phyloP scores from a whole-genome alignment of 2,888 invertebrate genomes.

The Cantharis rustica region DNA sequence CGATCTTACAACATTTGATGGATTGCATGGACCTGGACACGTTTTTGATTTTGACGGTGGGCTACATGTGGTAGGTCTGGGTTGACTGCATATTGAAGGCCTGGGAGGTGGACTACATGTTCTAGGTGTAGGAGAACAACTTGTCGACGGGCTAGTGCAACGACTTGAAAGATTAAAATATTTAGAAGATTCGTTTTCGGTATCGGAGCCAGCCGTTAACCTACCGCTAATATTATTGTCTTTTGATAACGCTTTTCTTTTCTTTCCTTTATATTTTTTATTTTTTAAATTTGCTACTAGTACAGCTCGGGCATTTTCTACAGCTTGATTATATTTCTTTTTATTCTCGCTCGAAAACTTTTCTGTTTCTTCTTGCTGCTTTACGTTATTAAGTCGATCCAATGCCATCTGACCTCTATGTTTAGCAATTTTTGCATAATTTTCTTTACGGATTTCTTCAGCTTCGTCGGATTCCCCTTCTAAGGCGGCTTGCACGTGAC shows the following conservation, averaged over 20 bases:
- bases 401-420: conserved; percentile 55
- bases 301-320: conserved; percentile 57
- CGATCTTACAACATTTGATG: not conserved
- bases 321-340: conserved; percentile 51
- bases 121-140: not conserved
- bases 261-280: conserved; percentile 34
- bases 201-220: conserved; percentile 3
- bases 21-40: not conserved
- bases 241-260: conserved; percentile 27
- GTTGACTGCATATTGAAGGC: not conserved
- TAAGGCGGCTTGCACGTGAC: conserved; percentile 55
- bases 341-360: conserved; percentile 43
- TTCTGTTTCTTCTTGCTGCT: conserved; percentile 38
- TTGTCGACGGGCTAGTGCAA: conserved; percentile 9
- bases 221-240: conserved; percentile 30
- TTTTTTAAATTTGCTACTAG: conserved; percentile 48
- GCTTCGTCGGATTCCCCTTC: conserved; percentile 48
- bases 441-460: conserved; percentile 34
- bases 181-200: conserved; percentile 10
- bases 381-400: conserved; percentile 49
- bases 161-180: conserved; percentile 3
- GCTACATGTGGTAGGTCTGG: not conserved
- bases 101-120: not conserved
- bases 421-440: conserved; percentile 46
- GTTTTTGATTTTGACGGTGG: not conserved